phyloP scores from a whole-genome alignment of 1,140 invertebrate genomes.

The Eueides isabella region DNA sequence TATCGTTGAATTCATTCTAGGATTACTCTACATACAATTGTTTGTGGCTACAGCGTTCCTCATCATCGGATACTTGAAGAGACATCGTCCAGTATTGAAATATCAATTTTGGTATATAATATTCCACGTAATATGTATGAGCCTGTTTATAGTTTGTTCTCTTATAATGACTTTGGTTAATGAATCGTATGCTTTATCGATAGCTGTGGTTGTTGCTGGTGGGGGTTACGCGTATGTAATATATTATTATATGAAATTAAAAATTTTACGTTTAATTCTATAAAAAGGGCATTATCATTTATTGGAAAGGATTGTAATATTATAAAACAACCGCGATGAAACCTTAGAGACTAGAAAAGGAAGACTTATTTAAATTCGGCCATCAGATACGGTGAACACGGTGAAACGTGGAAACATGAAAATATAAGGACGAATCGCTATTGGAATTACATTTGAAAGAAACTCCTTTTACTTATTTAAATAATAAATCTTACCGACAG shows the following conservation, averaged over 20 bases:
- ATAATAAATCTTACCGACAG: constrained; percentile 3
- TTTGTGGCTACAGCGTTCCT: constrained; percentile 55
- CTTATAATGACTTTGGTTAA: constrained; percentile 52
- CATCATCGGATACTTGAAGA: constrained; percentile 49
- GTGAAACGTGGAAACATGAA: background rate
- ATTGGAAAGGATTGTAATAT: background rate
- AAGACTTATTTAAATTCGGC: background rate
- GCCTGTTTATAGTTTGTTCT: constrained; percentile 47
- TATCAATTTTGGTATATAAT: constrained; percentile 55
- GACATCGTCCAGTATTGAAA: constrained; percentile 45
- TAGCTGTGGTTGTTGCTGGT: constrained; percentile 35
- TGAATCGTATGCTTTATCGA: constrained; percentile 42
- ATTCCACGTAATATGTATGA: constrained; percentile 54
- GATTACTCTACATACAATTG: constrained; percentile 56
- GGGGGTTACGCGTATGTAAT: constrained; percentile 47
- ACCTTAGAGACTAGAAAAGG: background rate
- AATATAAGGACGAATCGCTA: background rate
- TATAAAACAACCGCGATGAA: background rate
- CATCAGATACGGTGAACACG: background rate
- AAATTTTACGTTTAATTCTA: constrained; percentile 35
- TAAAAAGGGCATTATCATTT: constrained; percentile 40
- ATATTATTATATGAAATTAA: constrained; percentile 45
- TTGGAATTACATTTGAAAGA: background rate
- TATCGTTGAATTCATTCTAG: constrained; percentile 55
- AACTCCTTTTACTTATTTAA: background rate